Evolutionary conservation across 2,797 vertebrate species (phyloP).

Genomic region (Macropodus opercularis): DNA sequence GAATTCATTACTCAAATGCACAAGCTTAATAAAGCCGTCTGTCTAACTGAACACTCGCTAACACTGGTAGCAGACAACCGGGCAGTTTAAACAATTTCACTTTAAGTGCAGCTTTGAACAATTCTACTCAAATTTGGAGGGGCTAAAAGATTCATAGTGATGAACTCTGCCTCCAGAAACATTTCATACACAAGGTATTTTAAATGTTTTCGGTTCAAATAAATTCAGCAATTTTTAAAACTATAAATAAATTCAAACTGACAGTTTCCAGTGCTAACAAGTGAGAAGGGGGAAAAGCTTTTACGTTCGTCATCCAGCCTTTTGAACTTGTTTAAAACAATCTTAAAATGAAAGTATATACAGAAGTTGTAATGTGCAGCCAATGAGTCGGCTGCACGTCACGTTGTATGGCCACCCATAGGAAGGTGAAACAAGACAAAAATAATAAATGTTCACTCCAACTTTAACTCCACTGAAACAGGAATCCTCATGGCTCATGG

Average conservation of each 20-base stretch:
- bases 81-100: conserved; percentile 50
- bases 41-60: conserved; percentile 64
- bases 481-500: conserved; percentile 71
- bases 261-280: conserved; percentile 72
- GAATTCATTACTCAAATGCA: conserved; percentile 65
- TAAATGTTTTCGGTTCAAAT: conserved; percentile 54
- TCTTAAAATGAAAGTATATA: conserved; percentile 86
- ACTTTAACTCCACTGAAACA: conserved; percentile 59
- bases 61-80: conserved; percentile 72
- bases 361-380: conserved; percentile 79
- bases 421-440: conserved; percentile 64
- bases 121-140: conserved; percentile 62
- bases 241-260: conserved; percentile 75
- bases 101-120: conserved; percentile 56
- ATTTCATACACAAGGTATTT: conserved; percentile 54
- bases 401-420: conserved; percentile 71
- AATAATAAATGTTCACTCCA: conserved; percentile 34
- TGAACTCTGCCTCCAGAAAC: conserved; percentile 44
- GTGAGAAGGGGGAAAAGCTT: conserved; percentile 40
- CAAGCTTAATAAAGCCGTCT: conserved; percentile 62
- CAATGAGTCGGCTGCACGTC: conserved; percentile 60
- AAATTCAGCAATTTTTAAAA: conserved; percentile 68
- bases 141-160: conserved; percentile 46
- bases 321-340: conserved; percentile 87
- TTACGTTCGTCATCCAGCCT: conserved; percentile 88